Evolutionary conservation across 2,888 invertebrate genomes (phyloP).

Genomic region (Andrena trimmerana): DNA sequence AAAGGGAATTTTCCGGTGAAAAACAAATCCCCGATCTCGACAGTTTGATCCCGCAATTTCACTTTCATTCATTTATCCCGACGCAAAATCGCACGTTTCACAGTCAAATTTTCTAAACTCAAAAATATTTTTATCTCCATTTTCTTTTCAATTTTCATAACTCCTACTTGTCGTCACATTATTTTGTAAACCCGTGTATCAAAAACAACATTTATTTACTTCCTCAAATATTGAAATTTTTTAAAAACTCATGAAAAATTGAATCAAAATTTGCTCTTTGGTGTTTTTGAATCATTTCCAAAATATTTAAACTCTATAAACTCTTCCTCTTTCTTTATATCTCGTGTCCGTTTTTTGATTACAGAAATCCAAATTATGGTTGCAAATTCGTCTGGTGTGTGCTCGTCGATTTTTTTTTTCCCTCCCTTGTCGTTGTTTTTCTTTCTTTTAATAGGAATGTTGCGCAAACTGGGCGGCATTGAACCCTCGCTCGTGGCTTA

Average conservation of each 20-base stretch:
- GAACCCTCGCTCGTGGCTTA: slow-evolving; percentile 55
- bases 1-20: not conserved
- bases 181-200: not conserved
- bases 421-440: not conserved
- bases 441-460: slow-evolving; percentile 36
- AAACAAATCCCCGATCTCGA: not conserved
- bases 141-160: not conserved
- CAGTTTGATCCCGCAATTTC: slow-evolving; percentile 2
- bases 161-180: not conserved
- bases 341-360: not conserved
- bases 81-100: not conserved
- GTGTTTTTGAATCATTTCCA: not conserved
- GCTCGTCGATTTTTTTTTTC: not conserved
- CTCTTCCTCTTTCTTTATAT: not conserved
- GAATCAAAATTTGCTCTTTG: not conserved
- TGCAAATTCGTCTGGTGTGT: not conserved
- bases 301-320: not conserved
- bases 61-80: not conserved
- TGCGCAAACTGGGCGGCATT: slow-evolving; percentile 16
- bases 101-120: not conserved
- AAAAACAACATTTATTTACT: not conserved
- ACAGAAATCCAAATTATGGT: slow-evolving; percentile 9
- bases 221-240: not conserved
- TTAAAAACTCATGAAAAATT: not conserved
- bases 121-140: not conserved